Evolutionary conservation across 2,888 invertebrate genomes (phyloP).

Genomic region (Tetheella fluctuosa): DNA sequence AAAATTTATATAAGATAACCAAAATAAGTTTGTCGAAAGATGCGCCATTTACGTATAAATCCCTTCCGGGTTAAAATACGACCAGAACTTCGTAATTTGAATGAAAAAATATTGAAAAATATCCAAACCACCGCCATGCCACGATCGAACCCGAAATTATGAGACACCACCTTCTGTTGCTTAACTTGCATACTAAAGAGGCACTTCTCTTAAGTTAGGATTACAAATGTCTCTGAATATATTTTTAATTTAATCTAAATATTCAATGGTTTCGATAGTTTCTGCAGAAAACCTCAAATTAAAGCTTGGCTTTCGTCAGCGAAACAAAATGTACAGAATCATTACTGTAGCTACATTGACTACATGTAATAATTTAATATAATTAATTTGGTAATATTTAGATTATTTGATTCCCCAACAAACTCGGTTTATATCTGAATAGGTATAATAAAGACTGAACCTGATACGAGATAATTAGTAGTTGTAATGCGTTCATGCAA

Average conservation of each 20-base stretch:
- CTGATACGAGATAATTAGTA: too few relatives aligned
- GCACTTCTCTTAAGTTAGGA: constrained; percentile 22
- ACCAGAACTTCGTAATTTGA: neutral
- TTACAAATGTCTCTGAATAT: constrained; percentile 26
- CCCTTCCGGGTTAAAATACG: neutral
- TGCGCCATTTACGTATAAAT: neutral
- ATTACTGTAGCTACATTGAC: too few relatives aligned
- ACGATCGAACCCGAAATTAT: constrained; percentile 20
- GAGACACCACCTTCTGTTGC: constrained; percentile 20
- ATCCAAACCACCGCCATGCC: neutral
- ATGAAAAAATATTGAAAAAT: neutral
- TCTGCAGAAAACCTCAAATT: too few relatives aligned
- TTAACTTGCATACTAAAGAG: constrained; percentile 27
- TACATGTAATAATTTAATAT: too few relatives aligned
- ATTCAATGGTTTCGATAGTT: too few relatives aligned
- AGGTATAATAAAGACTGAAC: too few relatives aligned
- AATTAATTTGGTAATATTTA: too few relatives aligned
- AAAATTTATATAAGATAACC: neutral
- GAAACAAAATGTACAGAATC: too few relatives aligned
- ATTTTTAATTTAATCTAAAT: constrained; percentile 13
- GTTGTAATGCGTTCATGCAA: too few relatives aligned
- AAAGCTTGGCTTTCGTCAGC: too few relatives aligned
- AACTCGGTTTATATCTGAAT: too few relatives aligned
- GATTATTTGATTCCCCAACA: too few relatives aligned
- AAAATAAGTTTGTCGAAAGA: neutral